Percentiles rank a stretch among this genome's conserved stretches.
Evolutionary conservation across 1,140 invertebrate species (phyloP).

Genomic region (Lepidurus apus): DNA sequence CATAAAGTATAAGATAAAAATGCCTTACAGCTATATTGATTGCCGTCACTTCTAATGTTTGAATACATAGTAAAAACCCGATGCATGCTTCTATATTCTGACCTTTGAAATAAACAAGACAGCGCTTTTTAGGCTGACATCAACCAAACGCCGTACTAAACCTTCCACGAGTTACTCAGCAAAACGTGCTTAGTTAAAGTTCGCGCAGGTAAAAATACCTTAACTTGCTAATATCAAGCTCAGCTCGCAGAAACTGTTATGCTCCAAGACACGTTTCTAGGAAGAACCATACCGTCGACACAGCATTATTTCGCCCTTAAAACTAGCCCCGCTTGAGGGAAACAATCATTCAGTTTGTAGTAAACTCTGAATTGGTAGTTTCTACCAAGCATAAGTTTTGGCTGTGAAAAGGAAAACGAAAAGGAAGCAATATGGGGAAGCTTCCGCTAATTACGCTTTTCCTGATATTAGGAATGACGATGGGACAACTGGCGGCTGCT

Average conservation of each 20-base stretch:
- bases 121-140: too few species aligned
- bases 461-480: neutral
- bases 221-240: neutral
- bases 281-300: neutral
- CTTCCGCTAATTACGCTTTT: neutral
- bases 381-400: neutral
- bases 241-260: neutral
- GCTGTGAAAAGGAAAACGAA: neutral
- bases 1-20: too few species aligned
- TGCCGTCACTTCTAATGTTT: too few species aligned
- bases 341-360: neutral
- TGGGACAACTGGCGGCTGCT: neutral
- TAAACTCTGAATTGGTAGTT: too few species aligned
- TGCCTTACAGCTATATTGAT: too few species aligned
- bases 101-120: neutral
- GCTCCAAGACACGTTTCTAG: neutral
- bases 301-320: neutral
- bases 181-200: neutral
- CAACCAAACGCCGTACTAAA: neutral
- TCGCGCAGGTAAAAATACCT: neutral
- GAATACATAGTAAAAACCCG: too few species aligned
- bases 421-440: neutral
- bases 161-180: neutral
- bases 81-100: neutral
- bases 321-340: neutral